Evolutionary conservation across 2,113 vertebrate species (phyloP).

Genomic region (Zapus hudsonius): DNA sequence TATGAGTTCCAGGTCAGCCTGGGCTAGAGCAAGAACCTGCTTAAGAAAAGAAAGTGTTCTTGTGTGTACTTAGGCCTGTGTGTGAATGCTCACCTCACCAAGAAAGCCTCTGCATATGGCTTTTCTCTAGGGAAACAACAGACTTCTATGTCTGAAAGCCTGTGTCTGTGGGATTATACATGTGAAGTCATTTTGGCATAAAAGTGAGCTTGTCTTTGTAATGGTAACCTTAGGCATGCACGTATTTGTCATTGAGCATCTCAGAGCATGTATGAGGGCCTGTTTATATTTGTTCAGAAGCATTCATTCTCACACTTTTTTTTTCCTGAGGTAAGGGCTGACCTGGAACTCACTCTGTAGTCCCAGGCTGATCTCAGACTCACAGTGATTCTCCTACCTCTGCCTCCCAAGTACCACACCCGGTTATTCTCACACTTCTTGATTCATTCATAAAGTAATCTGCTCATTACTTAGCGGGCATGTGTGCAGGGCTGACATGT

Average conservation of each 20-base stretch:
- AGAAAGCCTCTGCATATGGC: neutral
- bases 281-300: neutral
- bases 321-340: too few relatives aligned
- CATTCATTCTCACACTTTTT: neutral
- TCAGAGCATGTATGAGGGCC: neutral
- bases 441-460: neutral
- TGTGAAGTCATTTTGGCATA: neutral
- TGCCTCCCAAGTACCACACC: too few relatives aligned
- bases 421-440: neutral
- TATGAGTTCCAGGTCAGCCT: too few relatives aligned
- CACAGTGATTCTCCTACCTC: too few relatives aligned
- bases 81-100: neutral
- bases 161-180: neutral
- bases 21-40: too few relatives aligned
- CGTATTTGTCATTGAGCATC: neutral
- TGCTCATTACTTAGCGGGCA: neutral
- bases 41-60: neutral
- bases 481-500: neutral
- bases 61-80: neutral
- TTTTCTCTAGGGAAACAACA: neutral
- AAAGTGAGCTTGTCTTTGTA: neutral
- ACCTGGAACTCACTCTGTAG: too few relatives aligned
- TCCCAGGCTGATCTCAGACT: too few relatives aligned
- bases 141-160: neutral
- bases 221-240: neutral